These are phyloP conservation scores for Typhlichthys subterraneus DNA, from an alignment of 2,797 vertebrate genomes.

Conservation along the genomic window DNA sequence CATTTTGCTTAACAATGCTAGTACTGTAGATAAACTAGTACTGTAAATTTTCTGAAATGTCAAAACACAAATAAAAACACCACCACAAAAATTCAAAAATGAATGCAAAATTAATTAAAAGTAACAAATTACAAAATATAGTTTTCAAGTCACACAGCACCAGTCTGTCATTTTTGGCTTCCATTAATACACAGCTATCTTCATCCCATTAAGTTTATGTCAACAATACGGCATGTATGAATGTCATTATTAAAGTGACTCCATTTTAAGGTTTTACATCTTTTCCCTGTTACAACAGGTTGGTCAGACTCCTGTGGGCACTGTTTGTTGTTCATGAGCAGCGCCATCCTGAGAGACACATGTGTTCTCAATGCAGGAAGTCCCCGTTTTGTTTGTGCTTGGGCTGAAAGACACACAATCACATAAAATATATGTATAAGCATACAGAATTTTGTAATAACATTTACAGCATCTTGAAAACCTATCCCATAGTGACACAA, in stretches of 20 bases:
- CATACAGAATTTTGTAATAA: too few species aligned
- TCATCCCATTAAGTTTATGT: conserved; percentile 3
- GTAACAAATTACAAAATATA: neutral
- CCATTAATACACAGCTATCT: conserved; percentile 3
- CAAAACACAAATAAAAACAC: conserved; percentile 29
- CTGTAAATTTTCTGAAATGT: too few species aligned
- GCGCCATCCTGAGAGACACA: too few species aligned
- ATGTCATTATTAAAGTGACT: conserved; percentile 5
- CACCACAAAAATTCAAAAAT: conserved; percentile 22
- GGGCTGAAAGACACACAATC: too few species aligned
- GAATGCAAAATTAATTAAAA: conserved; percentile 10
- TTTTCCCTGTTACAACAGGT: conserved; percentile 22
- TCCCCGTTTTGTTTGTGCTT: too few species aligned
- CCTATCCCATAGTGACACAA: too few species aligned
- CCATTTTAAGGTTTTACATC: conserved; percentile 30
- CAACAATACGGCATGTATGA: conserved; percentile 17
- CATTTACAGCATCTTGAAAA: neutral
- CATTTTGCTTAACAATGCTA: too few species aligned
- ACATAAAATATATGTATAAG: too few species aligned
- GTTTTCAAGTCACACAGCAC: neutral
- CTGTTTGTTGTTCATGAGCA: conserved; percentile 17
- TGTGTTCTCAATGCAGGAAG: too few species aligned
- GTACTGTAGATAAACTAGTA: too few species aligned
- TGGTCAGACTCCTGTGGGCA: conserved; percentile 30
- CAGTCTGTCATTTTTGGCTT: conserved; percentile 20